These are phyloP conservation scores for Phortica magna DNA, from an alignment of 2,888 invertebrate genomes.

Conservation along the genomic window DNA sequence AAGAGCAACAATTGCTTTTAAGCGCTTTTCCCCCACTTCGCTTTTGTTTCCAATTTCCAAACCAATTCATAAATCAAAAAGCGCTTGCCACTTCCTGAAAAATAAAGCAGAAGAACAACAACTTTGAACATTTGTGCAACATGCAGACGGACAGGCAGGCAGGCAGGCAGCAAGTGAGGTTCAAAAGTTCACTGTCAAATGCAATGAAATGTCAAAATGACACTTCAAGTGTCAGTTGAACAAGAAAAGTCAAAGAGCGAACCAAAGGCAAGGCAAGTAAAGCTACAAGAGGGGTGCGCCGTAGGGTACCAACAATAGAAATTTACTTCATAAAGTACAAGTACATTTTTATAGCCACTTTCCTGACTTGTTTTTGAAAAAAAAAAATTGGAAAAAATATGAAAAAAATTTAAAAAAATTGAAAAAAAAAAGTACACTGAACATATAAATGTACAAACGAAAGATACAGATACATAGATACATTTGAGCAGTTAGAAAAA, in stretches of 20 bases:
- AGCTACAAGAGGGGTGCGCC: too few species aligned
- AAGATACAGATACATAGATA: too few species aligned
- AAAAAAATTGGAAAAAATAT: background rate
- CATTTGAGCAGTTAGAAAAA: too few species aligned
- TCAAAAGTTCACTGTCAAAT: conserved; percentile 72
- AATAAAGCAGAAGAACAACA: background rate
- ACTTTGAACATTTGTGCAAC: background rate
- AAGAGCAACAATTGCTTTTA: too few species aligned
- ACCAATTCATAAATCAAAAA: background rate
- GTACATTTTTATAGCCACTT: background rate
- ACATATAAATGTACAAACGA: background rate
- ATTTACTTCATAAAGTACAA: background rate
- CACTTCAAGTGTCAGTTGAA: conserved; percentile 69
- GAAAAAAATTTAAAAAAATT: background rate
- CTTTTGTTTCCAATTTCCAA: background rate
- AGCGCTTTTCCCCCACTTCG: too few species aligned
- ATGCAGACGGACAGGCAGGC: background rate
- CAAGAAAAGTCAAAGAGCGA: conserved; percentile 7
- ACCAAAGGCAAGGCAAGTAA: background rate
- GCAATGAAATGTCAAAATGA: conserved; percentile 71
- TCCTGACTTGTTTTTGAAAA: background rate
- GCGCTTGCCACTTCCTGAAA: background rate
- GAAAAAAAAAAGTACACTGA: background rate
- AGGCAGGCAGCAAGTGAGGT: conserved; percentile 38
- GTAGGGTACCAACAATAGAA: background rate